Conservation (phyloP, 2,113 vertebrate genomes). For the Bucco capensis region DNA sequence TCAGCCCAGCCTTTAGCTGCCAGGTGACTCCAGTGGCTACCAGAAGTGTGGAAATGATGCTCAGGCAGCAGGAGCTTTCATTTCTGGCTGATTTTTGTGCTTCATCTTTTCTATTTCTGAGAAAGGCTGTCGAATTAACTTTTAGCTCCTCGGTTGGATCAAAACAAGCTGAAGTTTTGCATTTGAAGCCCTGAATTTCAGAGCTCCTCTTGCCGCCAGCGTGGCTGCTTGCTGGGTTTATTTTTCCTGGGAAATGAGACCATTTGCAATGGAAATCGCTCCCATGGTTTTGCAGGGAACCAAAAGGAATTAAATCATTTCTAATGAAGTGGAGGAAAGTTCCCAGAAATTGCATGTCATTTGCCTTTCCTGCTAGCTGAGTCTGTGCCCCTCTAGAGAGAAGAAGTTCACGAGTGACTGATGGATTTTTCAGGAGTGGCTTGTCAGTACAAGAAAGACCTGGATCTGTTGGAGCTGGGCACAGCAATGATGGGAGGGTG, state of each 20-base stretch:
- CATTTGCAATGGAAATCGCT: slow-evolving; percentile 22
- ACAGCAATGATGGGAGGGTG: too few species aligned
- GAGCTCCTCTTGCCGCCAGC: neutral
- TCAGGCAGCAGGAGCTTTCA: fast-evolving
- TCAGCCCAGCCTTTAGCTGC: neutral
- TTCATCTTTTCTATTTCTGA: neutral
- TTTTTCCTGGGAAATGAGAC: neutral
- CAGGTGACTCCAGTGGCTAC: fast-evolving
- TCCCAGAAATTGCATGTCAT: neutral
- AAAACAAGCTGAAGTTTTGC: neutral
- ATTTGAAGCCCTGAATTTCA: neutral
- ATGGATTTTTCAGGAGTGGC: neutral
- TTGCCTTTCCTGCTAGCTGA: neutral
- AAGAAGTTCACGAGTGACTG: too few species aligned
- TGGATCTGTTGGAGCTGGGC: too few species aligned
- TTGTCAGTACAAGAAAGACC: too few species aligned
- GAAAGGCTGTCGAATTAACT: neutral
- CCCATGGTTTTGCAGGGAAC: neutral
- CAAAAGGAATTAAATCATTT: neutral
- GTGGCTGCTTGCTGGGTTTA: fast-evolving
- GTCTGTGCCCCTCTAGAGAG: neutral
- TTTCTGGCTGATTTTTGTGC: neutral
- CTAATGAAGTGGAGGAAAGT: neutral
- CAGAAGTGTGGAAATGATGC: fast-evolving
- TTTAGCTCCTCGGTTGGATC: neutral